phyloP scores from a whole-genome alignment of 1,140 invertebrate genomes.

The Brachionus koreanus region DNA sequence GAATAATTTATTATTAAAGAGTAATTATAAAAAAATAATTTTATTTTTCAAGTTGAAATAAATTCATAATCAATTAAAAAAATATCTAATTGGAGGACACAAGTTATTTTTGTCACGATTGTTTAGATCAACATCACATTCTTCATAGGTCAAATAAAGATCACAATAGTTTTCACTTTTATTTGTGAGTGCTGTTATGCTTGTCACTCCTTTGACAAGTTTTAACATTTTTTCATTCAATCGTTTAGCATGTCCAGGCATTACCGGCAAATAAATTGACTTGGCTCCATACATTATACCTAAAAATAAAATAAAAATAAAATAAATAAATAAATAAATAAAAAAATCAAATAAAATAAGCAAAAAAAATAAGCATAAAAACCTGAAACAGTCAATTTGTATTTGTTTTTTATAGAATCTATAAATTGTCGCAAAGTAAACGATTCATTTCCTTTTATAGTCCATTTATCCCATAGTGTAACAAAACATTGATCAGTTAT shows the following conservation, averaged over 20 bases:
- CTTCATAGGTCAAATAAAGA: conserved; percentile 32
- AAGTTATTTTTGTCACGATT: conserved; percentile 39
- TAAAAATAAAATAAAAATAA: neutral
- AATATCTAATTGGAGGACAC: conserved; percentile 42
- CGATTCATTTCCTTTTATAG: conserved; percentile 86
- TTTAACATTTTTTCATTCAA: conserved; percentile 45
- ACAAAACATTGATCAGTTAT: conserved; percentile 60
- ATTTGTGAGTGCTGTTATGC: neutral
- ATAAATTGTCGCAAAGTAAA: conserved; percentile 88
- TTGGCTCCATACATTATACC: conserved; percentile 45
- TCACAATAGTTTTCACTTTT: neutral
- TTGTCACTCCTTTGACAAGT: conserved; percentile 14
- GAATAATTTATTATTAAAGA: neutral
- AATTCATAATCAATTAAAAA: neutral
- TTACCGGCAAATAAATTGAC: conserved; percentile 47
- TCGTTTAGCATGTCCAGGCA: conserved; percentile 46
- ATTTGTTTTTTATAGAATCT: conserved; percentile 81
- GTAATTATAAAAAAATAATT: neutral
- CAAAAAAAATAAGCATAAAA: conserved; percentile 82
- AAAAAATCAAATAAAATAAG: too few species aligned
- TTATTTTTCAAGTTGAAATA: neutral
- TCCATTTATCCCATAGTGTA: conserved; percentile 88
- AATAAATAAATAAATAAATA: neutral
- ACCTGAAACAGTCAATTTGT: conserved; percentile 90
- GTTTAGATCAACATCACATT: conserved; percentile 26